Conservation (phyloP, 2,797 vertebrate species). For the Trachops cirrhosus region DNA sequence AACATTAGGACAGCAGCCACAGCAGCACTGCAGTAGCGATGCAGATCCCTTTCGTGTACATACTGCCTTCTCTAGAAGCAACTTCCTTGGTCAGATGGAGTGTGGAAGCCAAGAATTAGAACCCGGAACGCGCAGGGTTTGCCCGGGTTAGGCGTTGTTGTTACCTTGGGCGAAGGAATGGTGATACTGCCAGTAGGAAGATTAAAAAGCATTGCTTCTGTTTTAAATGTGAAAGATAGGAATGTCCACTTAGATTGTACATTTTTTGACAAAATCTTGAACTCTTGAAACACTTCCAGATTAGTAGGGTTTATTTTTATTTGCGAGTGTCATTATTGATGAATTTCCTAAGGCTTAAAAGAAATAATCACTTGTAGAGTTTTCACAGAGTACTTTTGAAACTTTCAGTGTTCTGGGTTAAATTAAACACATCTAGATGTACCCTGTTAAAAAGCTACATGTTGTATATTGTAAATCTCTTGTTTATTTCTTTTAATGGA, state of each 20-base stretch:
- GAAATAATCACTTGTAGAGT: neutral
- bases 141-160: neutral
- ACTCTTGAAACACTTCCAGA: neutral
- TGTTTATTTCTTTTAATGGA: slow-evolving; percentile 30
- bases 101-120: neutral
- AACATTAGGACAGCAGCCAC: neutral
- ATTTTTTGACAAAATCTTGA: neutral
- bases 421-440: slow-evolving; percentile 63
- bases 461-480: slow-evolving; percentile 73
- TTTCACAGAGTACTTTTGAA: neutral
- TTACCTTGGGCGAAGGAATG: neutral
- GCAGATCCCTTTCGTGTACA: neutral
- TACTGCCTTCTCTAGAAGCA: neutral
- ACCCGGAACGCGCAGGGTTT: neutral
- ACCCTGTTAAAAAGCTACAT: slow-evolving; percentile 68
- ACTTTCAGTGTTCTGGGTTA: slow-evolving; percentile 76
- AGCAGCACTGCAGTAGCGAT: neutral
- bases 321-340: neutral
- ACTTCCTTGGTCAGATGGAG: neutral
- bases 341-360: neutral
- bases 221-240: neutral
- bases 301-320: neutral
- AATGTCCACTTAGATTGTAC: neutral
- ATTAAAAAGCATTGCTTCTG: neutral
- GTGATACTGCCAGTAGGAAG: too few relatives aligned